These are phyloP conservation scores for Morinoia aosen DNA, from an alignment of 2,888 invertebrate genomes.

Conservation along the genomic window DNA sequence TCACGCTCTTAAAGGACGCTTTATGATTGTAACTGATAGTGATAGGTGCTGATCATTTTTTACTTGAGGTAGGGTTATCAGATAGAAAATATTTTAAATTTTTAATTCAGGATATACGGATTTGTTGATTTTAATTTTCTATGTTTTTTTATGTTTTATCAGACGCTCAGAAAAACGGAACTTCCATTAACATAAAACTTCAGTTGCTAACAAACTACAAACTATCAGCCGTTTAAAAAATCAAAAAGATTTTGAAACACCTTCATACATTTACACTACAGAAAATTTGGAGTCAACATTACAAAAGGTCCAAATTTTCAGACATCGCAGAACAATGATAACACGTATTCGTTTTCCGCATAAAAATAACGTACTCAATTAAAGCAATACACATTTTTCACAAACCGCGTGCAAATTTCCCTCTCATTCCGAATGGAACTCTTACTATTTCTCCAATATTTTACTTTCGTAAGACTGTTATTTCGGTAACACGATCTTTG, in stretches of 20 bases:
- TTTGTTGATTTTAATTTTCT: not conserved
- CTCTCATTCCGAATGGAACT: not conserved
- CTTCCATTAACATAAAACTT: not conserved
- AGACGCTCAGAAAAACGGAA: not conserved
- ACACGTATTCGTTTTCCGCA: not conserved
- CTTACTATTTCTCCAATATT: not conserved
- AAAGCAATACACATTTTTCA: not conserved
- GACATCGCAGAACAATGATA: not conserved
- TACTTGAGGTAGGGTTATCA: too few relatives aligned
- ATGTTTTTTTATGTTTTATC: not conserved
- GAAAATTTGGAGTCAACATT: too few relatives aligned
- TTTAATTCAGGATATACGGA: not conserved
- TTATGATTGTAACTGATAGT: too few relatives aligned
- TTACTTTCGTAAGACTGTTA: not conserved
- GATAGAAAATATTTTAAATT: not conserved
- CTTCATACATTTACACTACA: not conserved
- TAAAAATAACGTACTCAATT: not conserved
- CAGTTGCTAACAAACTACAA: not conserved
- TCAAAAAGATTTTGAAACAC: not conserved
- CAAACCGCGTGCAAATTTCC: not conserved
- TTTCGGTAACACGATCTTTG: not conserved
- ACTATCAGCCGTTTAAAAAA: not conserved
- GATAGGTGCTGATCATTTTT: too few relatives aligned
- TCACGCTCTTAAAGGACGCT: too few relatives aligned
- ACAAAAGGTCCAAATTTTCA: not conserved